Conservation (phyloP, 2,888 invertebrate genomes). For the Oligia fasciuncula region DNA sequence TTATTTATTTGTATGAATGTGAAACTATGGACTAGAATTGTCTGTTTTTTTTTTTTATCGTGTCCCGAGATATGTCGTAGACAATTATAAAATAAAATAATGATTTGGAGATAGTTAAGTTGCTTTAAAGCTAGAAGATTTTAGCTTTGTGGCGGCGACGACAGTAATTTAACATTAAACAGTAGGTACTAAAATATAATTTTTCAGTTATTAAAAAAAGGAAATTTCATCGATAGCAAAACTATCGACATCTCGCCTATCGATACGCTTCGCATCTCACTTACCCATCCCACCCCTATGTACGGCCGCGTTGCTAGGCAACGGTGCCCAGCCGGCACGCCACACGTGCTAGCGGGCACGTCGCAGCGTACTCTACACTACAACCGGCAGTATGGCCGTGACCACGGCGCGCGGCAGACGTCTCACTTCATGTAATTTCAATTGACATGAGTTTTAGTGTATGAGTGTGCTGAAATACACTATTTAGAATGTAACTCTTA, state of each 20-base stretch:
- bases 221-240: conserved; percentile 62
- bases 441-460: neutral
- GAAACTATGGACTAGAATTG: too few species aligned
- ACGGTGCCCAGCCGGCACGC: conserved; percentile 72
- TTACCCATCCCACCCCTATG: conserved; percentile 52
- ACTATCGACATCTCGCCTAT: conserved; percentile 64
- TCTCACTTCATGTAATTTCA: neutral
- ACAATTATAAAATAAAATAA: neutral
- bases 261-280: conserved; percentile 67
- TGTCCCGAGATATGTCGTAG: neutral
- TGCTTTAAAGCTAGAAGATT: neutral
- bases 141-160: neutral
- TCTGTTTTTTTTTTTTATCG: too few species aligned
- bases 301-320: conserved; percentile 75
- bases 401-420: conserved; percentile 34
- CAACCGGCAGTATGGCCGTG: conserved; percentile 55
- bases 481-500: neutral
- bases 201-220: neutral
- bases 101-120: neutral
- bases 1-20: too few species aligned
- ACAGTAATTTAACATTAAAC: neutral
- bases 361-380: conserved; percentile 29
- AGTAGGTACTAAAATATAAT: neutral
- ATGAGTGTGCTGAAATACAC: neutral
- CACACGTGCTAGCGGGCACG: conserved; percentile 54